Evolutionary conservation across 2,888 invertebrate genomes (phyloP).

Genomic region (Pomacea canaliculata): DNA sequence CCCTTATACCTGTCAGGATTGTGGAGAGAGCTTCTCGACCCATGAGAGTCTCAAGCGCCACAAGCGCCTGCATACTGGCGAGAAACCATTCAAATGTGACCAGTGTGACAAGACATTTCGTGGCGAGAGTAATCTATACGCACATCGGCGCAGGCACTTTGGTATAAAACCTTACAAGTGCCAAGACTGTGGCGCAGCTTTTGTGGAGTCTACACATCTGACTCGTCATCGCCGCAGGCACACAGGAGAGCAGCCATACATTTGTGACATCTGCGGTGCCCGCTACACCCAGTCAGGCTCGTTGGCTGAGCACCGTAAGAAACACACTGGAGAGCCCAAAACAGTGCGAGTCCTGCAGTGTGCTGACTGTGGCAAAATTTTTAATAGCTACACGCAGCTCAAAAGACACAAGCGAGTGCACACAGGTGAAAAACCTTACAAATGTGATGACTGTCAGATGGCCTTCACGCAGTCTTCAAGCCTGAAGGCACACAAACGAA

Average conservation of each 20-base stretch:
- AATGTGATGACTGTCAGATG: slow-evolving; percentile 4
- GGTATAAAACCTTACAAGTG: slow-evolving; percentile 18
- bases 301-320: slow-evolving; percentile 10
- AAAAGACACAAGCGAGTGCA: slow-evolving; percentile 10
- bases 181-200: background rate
- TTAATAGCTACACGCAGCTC: slow-evolving; percentile 14
- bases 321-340: slow-evolving; percentile 12
- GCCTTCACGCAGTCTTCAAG: slow-evolving; percentile 12
- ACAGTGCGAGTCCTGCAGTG: slow-evolving; percentile 7
- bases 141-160: slow-evolving; percentile 10
- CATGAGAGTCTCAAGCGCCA: slow-evolving; percentile 21
- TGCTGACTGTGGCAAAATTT: slow-evolving; percentile 13
- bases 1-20: slow-evolving; percentile 6
- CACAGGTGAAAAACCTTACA: slow-evolving; percentile 15
- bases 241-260: slow-evolving; percentile 21
- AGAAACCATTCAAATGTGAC: slow-evolving; percentile 19
- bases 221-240: slow-evolving; percentile 14
- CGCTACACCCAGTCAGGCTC: slow-evolving; percentile 16
- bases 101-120: slow-evolving; percentile 24
- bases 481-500: slow-evolving; percentile 4
- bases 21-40: slow-evolving; percentile 18
- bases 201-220: slow-evolving; percentile 20
- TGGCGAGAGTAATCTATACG: slow-evolving; percentile 24
- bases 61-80: slow-evolving; percentile 22
- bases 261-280: slow-evolving; percentile 6